Percentiles rank a stretch among this genome's conserved stretches.
Evolutionary conservation across 2,113 vertebrate genomes (phyloP).

Genomic region (Platichthys stellatus): DNA sequence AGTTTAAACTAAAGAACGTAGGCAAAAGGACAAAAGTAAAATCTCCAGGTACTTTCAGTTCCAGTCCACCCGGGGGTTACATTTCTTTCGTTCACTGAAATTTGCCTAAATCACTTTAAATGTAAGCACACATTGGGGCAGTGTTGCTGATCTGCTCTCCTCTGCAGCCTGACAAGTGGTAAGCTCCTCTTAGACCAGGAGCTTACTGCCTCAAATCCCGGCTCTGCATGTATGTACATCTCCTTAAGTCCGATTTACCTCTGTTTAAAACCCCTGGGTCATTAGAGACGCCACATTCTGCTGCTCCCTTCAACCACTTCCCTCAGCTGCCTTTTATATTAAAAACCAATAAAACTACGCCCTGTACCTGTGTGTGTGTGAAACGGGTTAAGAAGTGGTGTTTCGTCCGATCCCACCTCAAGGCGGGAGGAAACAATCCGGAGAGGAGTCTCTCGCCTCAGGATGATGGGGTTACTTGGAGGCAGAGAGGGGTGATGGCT

Average conservation of each 20-base stretch:
- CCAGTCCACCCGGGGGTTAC: background rate
- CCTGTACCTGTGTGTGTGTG: background rate
- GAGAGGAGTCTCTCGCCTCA: background rate
- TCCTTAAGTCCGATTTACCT: slow-evolving; percentile 74
- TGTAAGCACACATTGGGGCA: slow-evolving; percentile 16
- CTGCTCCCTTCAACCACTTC: background rate
- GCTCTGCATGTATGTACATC: slow-evolving; percentile 76
- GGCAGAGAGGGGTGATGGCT: slow-evolving; percentile 6
- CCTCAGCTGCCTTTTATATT: background rate
- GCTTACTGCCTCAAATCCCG: slow-evolving; percentile 78
- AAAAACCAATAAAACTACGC: slow-evolving; percentile 13
- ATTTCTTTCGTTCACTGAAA: background rate
- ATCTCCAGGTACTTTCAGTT: too few species aligned
- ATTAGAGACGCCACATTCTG: slow-evolving; percentile 60
- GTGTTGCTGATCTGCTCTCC: slow-evolving; percentile 49
- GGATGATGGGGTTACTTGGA: background rate
- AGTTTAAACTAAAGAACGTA: background rate
- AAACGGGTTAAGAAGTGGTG: background rate
- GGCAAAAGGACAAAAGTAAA: background rate
- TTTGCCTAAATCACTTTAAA: slow-evolving; percentile 19
- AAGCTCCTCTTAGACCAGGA: slow-evolving; percentile 71
- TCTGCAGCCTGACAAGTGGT: slow-evolving; percentile 68
- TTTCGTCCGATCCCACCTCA: background rate
- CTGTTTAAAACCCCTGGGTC: slow-evolving; percentile 65
- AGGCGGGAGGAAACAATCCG: background rate